phyloP scores from a whole-genome alignment of 2,113 vertebrate genomes.

The Phocoena sinus region DNA sequence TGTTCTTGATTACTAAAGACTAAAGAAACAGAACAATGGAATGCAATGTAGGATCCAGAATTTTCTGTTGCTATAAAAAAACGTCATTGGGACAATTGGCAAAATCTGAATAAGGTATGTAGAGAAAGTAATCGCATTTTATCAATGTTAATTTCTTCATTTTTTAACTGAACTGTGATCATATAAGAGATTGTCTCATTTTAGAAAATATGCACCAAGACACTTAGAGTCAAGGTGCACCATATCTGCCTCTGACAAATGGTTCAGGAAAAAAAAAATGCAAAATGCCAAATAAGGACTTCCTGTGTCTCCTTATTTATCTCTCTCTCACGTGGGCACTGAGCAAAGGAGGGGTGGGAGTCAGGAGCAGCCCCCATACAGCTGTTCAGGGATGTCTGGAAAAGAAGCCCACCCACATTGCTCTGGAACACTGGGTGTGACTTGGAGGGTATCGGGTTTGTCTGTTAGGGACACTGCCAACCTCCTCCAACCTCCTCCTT shows the following conservation, averaged over 20 bases:
- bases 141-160: neutral
- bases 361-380: constrained; percentile 55
- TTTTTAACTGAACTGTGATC: neutral
- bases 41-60: neutral
- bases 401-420: constrained; percentile 72
- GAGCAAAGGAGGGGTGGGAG: constrained; percentile 26
- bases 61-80: neutral
- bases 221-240: neutral
- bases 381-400: constrained; percentile 69
- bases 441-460: constrained; percentile 60
- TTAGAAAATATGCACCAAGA: neutral
- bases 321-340: constrained; percentile 37
- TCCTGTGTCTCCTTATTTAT: constrained; percentile 70
- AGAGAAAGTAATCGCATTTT: neutral
- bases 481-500: constrained; percentile 25
- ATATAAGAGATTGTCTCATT: neutral
- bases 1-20: neutral
- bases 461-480: constrained; percentile 60
- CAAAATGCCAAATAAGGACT: constrained; percentile 68
- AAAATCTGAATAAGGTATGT: neutral
- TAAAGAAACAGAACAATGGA: neutral
- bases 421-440: constrained; percentile 71
- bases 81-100: neutral
- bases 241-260: neutral
- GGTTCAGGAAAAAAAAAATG: neutral